These are phyloP conservation scores for Melikaiella ostensackeni DNA, from an alignment of 2,888 invertebrate species.

Conservation along the genomic window DNA sequence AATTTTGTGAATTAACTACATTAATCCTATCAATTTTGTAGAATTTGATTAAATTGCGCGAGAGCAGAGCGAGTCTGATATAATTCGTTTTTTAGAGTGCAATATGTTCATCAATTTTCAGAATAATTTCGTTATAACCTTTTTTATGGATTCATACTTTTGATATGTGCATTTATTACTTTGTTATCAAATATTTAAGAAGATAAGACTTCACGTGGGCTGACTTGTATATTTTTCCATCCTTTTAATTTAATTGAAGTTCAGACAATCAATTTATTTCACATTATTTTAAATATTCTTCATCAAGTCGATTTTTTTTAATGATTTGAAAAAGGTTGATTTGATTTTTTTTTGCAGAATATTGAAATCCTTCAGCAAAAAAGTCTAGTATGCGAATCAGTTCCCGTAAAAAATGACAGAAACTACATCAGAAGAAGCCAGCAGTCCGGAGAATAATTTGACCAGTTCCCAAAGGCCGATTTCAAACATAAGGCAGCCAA, in stretches of 20 bases:
- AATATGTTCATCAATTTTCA: neutral
- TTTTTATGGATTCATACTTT: neutral
- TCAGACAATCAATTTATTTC: no score
- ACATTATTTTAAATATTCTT: no score
- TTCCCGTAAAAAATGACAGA: conserved; percentile 18
- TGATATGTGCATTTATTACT: neutral
- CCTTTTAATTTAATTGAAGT: no score
- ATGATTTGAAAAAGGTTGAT: no score
- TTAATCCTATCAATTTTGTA: no score
- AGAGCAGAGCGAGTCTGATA: no score
- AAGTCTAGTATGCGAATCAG: conserved; percentile 19
- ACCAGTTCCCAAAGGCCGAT: neutral
- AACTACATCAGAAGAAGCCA: conserved; percentile 14
- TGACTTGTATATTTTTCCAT: neutral
- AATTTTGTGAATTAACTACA: no score
- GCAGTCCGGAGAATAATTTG: conserved; percentile 21
- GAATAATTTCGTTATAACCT: neutral
- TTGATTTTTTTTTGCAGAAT: neutral
- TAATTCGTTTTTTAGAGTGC: no score
- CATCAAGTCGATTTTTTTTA: no score
- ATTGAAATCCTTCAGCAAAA: neutral
- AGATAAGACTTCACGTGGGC: neutral
- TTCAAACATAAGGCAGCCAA: neutral
- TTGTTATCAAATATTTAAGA: neutral
- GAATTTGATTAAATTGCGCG: no score